These are phyloP conservation scores for Adelphocoris suturalis DNA, from an alignment of 2,888 invertebrate species.

Conservation along the genomic window DNA sequence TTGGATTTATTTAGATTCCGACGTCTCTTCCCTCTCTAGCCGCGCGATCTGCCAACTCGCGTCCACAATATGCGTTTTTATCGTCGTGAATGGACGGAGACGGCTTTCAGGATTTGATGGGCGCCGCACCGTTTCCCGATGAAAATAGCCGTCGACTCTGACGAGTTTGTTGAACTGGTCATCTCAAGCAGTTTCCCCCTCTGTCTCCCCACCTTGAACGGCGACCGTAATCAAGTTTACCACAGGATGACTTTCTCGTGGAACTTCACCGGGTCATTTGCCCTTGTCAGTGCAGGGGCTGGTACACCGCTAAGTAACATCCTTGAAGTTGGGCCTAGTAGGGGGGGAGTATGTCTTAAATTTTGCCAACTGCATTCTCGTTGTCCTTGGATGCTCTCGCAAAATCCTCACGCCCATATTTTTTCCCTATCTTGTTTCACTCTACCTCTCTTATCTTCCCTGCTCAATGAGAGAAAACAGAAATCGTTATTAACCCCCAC, in stretches of 20 bases:
- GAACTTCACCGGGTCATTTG: background rate
- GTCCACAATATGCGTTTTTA: background rate
- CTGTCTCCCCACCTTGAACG: background rate
- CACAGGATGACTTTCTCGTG: background rate
- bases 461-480: no score
- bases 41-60: background rate
- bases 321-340: no score
- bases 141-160: constrained; percentile 25
- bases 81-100: background rate
- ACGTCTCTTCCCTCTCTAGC: background rate
- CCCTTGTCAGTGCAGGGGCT: background rate
- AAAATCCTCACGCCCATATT: no score
- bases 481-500: no score
- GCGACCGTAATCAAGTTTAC: constrained; percentile 2
- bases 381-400: no score
- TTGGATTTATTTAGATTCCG: background rate
- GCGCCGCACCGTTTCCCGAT: background rate
- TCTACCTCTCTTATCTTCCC: no score
- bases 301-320: no score
- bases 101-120: background rate
- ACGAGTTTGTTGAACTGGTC: constrained; percentile 52
- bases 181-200: constrained; percentile 6
- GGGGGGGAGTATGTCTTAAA: no score
- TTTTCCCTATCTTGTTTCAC: no score
- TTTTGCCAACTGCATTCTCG: no score